phyloP scores from a whole-genome alignment of 2,888 invertebrate species.

The Oligia latruncula region DNA sequence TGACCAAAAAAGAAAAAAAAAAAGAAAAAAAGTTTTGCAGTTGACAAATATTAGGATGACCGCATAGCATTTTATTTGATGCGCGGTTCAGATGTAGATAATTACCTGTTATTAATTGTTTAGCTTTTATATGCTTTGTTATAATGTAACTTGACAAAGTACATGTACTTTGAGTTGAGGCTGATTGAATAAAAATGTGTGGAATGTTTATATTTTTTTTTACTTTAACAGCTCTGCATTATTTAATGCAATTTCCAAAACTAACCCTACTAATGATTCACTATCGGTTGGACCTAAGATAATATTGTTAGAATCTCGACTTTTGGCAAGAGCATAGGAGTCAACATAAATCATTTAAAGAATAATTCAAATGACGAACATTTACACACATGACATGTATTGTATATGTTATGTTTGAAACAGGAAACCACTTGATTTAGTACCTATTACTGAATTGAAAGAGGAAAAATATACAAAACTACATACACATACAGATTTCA shows the following conservation, averaged over 20 bases:
- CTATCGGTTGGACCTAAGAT: too few relatives aligned
- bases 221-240: background rate
- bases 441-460: background rate
- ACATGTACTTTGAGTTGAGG: conserved; percentile 83
- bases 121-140: conserved; percentile 82
- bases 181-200: conserved; percentile 85
- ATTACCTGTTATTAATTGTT: conserved; percentile 87
- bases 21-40: conserved; percentile 45
- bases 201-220: conserved; percentile 74
- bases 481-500: conserved; percentile 20
- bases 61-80: conserved; percentile 66
- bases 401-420: background rate
- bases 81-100: conserved; percentile 74
- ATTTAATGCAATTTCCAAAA: background rate
- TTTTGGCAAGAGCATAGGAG: background rate
- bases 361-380: background rate
- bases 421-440: background rate
- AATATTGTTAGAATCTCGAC: background rate
- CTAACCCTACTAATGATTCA: background rate
- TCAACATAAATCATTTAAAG: background rate
- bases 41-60: conserved; percentile 54
- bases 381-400: background rate
- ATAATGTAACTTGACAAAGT: conserved; percentile 77
- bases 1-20: conserved; percentile 40
- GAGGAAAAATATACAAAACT: background rate